These are phyloP conservation scores for Mesorhabditis spiculigera DNA, from an alignment of 2,888 invertebrate genomes.

Conservation along the genomic window DNA sequence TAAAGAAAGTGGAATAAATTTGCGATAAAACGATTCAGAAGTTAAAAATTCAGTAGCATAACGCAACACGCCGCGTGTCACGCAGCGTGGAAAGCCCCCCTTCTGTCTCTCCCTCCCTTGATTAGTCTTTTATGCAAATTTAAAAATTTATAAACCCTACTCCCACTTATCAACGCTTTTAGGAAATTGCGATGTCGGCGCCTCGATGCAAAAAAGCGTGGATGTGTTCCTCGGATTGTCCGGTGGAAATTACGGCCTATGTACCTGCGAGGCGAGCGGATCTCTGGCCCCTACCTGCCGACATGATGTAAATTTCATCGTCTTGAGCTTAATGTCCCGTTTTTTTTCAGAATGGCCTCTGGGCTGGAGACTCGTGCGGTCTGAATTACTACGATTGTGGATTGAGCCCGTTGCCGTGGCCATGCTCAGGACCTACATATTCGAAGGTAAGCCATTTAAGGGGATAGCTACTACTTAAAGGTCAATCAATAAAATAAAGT, in stretches of 20 bases:
- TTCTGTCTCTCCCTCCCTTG: no score
- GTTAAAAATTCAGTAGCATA: no score
- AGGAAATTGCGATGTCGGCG: constrained; percentile 21
- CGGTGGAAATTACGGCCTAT: constrained; percentile 37
- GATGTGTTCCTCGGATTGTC: constrained; percentile 36
- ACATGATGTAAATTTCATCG: constrained; percentile 9
- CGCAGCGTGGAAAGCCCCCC: no score
- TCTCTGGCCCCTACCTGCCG: constrained; percentile 18
- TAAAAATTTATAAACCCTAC: no score
- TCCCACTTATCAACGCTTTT: background rate
- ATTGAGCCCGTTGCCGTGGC: constrained; percentile 23
- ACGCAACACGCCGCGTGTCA: no score
- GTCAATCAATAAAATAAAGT: background rate
- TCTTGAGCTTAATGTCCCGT: constrained; percentile 20
- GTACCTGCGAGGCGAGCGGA: constrained; percentile 26
- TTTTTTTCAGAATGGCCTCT: constrained; percentile 28
- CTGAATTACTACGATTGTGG: constrained; percentile 36
- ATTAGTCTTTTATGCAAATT: no score
- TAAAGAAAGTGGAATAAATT: no score
- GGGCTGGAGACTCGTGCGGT: constrained; percentile 48
- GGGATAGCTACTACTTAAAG: background rate
- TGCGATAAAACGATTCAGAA: no score
- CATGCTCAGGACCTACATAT: constrained; percentile 20
- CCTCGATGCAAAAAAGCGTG: constrained; percentile 21
- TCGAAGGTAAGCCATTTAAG: background rate